A percentile compares a stretch with the other conserved stretches of the same genome.
Evolutionary conservation across 2,113 vertebrate species (phyloP).

Genomic region (Acanthisitta chloris): DNA sequence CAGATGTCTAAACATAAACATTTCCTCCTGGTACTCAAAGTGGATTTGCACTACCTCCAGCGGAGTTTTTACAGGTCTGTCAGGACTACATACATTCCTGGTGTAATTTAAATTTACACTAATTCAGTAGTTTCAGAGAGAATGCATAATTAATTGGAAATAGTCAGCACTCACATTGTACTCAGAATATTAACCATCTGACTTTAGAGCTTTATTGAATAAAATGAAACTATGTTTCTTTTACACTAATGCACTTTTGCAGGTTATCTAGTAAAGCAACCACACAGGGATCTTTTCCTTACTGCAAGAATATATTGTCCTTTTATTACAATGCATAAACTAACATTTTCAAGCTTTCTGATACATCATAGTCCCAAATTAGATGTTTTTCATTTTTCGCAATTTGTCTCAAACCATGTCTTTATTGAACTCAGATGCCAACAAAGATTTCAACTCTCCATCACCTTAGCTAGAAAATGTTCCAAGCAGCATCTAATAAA

Average conservation of each 20-base stretch:
- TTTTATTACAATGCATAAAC: neutral
- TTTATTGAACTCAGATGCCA: neutral
- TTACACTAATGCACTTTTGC: neutral
- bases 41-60: neutral
- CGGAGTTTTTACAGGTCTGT: neutral
- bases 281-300: neutral
- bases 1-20: neutral
- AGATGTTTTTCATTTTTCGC: neutral
- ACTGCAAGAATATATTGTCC: neutral
- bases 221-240: neutral
- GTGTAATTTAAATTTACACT: neutral
- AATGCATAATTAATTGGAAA: neutral
- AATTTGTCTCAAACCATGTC: neutral
- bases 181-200: neutral
- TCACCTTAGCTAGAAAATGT: neutral
- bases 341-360: neutral
- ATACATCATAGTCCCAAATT: neutral
- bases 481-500: neutral
- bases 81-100: neutral
- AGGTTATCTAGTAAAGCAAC: neutral
- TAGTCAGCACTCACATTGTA: neutral
- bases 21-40: neutral
- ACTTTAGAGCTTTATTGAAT: neutral
- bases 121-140: neutral
- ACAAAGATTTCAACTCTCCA: neutral